Evolutionary conservation across 2,888 invertebrate genomes (phyloP).

Genomic region (Caenorhabditis zanzibari): DNA sequence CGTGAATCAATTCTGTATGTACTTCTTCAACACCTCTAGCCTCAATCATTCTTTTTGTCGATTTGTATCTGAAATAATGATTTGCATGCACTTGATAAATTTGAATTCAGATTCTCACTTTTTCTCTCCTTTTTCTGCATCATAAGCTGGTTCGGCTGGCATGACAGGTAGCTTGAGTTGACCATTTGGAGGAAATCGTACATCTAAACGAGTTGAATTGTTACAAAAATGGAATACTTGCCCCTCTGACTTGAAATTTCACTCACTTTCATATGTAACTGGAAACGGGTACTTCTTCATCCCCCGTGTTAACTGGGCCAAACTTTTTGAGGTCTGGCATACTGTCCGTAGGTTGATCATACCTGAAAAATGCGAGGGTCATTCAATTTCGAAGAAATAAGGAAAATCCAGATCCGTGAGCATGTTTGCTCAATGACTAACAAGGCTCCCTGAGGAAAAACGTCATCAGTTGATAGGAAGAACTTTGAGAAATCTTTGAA

Average conservation of each 20-base stretch:
- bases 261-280: slow-evolving; percentile 81
- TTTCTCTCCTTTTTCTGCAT: slow-evolving; percentile 78
- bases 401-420: background rate
- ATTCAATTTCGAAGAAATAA: background rate
- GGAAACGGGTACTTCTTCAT: slow-evolving; percentile 78
- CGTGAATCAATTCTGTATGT: slow-evolving; percentile 91
- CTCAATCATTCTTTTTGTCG: slow-evolving; percentile 80
- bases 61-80: slow-evolving; percentile 72
- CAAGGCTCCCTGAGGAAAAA: no score
- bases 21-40: slow-evolving; percentile 84
- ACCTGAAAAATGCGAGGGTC: slow-evolving; percentile 8
- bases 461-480: no score
- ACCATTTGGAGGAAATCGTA: slow-evolving; percentile 81
- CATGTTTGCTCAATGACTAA: slow-evolving; percentile 2
- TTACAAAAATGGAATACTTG: no score
- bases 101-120: slow-evolving; percentile 66
- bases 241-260: background rate
- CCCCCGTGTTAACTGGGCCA: slow-evolving; percentile 61
- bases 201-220: slow-evolving; percentile 71
- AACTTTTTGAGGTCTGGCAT: slow-evolving; percentile 24
- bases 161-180: slow-evolving; percentile 78
- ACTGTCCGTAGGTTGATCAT: slow-evolving; percentile 36
- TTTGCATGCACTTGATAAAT: no score
- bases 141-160: slow-evolving; percentile 81
- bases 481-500: no score